Evolutionary conservation across 2,113 vertebrate species (phyloP), one percentile per base, ranked within the genome.

Genomic region (Gnathonemus echidnorhynchus): DNA sequence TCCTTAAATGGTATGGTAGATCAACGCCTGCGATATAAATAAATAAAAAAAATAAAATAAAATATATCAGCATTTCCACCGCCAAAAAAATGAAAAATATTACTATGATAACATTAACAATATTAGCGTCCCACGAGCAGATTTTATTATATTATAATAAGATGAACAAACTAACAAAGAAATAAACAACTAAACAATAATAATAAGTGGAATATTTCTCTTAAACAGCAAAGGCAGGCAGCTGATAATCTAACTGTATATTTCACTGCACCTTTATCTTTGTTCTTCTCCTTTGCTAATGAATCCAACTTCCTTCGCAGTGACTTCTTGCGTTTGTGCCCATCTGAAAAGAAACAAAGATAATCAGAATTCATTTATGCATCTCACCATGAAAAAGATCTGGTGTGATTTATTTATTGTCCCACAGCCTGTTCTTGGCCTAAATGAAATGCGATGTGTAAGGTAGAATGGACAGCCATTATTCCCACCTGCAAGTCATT

Each of bases 301-400:
- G 98, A 98, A 93, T 99, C 98, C 96, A 99, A 93, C 97, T 99
- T 99, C 96, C 96, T 97, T 95, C 97, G 96, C 88, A 99, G 95
- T 21, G 97, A 98, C 93, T 98, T 99, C 95, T 99, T 99, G 93
- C 96, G 96, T 94, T 99, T 99, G 93, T 98, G 97, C 46, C 97
- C 97, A 97, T 98, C 98, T 99, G 95, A 90, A 96, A 95, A 92
- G 90, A 77, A 90, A 91, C 91, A 84, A 91, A 9, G 58, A 89
- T 83, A 21, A 39, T 19, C 17, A 74, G 87, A 45, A 42, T 13
- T 1, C 84, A 46, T 35, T 27, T 11, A 39, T 24, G 56, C 2
- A 21, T 19, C 70, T 15, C 17, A 48, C 39, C 35, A 7, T 39
- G 13, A 39, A 77, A 87, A 58, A 87, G 1, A 56, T 31, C 6